Conservation (phyloP, 2,888 invertebrate species). For the Buathra laborator region DNA sequence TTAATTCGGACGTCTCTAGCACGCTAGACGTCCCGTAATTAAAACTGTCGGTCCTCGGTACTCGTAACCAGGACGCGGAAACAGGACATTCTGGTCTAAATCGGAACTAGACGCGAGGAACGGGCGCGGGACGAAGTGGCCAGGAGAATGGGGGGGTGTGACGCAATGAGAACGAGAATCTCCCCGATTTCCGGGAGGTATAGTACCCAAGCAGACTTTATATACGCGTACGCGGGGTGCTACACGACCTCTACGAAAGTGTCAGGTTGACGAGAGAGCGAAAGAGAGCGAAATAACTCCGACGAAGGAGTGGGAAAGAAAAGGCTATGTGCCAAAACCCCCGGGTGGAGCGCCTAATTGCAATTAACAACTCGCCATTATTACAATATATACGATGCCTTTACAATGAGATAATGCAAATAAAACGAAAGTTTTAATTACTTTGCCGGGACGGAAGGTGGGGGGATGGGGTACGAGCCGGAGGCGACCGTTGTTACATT, state of each 20-base stretch:
- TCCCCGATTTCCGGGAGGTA: conserved; percentile 1
- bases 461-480: conserved; percentile 74
- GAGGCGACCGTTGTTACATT: conserved; percentile 82
- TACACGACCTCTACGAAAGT: neutral
- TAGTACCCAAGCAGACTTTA: conserved; percentile 8
- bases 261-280: conserved; percentile 17
- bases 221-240: conserved; percentile 7
- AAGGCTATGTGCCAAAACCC: conserved; percentile 67
- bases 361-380: conserved; percentile 85
- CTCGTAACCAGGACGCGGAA: conserved; percentile 55
- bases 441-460: conserved; percentile 77
- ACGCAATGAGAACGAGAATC: conserved; percentile 8
- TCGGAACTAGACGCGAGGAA: neutral
- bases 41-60: conserved; percentile 53
- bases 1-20: conserved; percentile 62
- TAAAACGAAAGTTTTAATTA: conserved; percentile 85
- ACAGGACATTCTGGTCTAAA: conserved; percentile 43
- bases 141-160: neutral
- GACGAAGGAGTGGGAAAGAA: conserved; percentile 27
- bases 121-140: neutral
- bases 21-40: conserved; percentile 57
- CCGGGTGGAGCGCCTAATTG: conserved; percentile 82
- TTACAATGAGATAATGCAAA: conserved; percentile 85
- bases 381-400: conserved; percentile 84
- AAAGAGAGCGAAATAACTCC: neutral